Percentiles rank a stretch among this genome's conserved stretches.
phyloP scores from a whole-genome alignment of 2,797 vertebrate species.

The Hydrocynus forskahlii region DNA sequence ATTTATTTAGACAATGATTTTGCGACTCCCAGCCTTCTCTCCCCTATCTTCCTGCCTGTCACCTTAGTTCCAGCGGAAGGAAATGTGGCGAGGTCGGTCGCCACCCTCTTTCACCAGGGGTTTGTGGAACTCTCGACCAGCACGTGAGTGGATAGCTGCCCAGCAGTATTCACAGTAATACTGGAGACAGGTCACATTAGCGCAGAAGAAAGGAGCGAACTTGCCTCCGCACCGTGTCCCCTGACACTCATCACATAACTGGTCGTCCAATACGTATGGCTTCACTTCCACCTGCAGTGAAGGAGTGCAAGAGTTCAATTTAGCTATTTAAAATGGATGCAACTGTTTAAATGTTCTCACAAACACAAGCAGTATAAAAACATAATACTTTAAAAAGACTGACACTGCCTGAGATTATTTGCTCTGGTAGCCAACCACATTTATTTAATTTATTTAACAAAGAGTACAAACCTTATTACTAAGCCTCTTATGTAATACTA shows the following conservation, averaged over 20 bases:
- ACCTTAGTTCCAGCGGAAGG: constrained; percentile 98
- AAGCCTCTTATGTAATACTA: too few species aligned
- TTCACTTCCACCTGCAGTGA: constrained; percentile 93
- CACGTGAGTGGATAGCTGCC: constrained; percentile 98
- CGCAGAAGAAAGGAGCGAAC: constrained; percentile 98
- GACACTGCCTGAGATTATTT: not conserved
- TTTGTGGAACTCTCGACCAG: constrained; percentile 99
- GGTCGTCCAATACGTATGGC: constrained; percentile 97
- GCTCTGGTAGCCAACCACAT: not conserved
- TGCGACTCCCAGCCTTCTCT: constrained; percentile 79
- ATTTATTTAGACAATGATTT: constrained; percentile 90
- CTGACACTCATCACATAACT: constrained; percentile 98
- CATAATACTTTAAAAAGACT: not conserved
- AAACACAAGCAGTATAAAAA: not conserved
- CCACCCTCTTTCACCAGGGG: constrained; percentile 98
- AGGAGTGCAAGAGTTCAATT: not conserved
- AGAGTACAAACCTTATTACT: not conserved
- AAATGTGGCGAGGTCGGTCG: constrained; percentile 96
- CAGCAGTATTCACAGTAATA: constrained; percentile 99
- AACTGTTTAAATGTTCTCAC: not conserved
- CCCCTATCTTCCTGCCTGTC: constrained; percentile 65
- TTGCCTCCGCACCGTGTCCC: constrained; percentile 95
- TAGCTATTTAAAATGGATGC: not conserved
- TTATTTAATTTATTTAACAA: too few species aligned
- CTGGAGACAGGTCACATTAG: constrained; percentile 99